Evolutionary conservation across 2,888 invertebrate species (phyloP).

Genomic region (Phalera bucephala): DNA sequence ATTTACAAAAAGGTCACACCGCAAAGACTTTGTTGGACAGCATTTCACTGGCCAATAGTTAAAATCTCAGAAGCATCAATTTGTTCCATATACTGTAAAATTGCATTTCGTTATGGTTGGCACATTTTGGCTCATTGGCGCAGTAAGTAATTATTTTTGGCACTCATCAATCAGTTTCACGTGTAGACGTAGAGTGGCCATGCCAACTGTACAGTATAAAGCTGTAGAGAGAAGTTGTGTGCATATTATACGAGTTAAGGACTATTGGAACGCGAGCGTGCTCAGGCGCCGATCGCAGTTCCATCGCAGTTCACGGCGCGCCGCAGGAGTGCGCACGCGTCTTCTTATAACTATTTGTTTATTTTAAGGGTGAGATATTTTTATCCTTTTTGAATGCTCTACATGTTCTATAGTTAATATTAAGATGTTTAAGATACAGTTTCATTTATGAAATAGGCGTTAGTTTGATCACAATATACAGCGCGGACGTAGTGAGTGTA

Average conservation of each 20-base stretch:
- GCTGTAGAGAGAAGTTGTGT: conserved; percentile 11
- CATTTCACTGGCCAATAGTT: background rate
- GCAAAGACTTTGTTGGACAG: conserved; percentile 6
- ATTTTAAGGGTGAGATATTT: conserved; percentile 23
- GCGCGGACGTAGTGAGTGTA: too few species aligned
- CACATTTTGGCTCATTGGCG: conserved; percentile 24
- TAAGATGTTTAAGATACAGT: background rate
- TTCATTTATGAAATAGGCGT: conserved; percentile 2
- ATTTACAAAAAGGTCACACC: conserved; percentile 13
- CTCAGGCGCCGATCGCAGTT: background rate
- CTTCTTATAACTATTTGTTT: conserved; percentile 12
- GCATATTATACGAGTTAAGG: conserved; percentile 22
- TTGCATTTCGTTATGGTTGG: conserved; percentile 18
- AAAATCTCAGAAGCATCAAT: conserved; percentile 2
- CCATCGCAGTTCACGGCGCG: conserved; percentile 27
- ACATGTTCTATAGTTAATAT: background rate
- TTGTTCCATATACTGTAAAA: conserved; percentile 8
- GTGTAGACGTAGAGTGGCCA: conserved; percentile 2
- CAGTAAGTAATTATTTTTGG: conserved; percentile 19
- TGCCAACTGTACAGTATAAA: conserved; percentile 24
- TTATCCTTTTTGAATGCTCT: conserved; percentile 4
- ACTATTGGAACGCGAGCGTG: conserved; percentile 12
- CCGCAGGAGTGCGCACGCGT: conserved; percentile 25
- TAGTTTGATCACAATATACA: too few species aligned
- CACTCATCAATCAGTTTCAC: conserved; percentile 2